phyloP scores from a whole-genome alignment of 2,888 invertebrate species.

The Nephrotoma flavescens region DNA sequence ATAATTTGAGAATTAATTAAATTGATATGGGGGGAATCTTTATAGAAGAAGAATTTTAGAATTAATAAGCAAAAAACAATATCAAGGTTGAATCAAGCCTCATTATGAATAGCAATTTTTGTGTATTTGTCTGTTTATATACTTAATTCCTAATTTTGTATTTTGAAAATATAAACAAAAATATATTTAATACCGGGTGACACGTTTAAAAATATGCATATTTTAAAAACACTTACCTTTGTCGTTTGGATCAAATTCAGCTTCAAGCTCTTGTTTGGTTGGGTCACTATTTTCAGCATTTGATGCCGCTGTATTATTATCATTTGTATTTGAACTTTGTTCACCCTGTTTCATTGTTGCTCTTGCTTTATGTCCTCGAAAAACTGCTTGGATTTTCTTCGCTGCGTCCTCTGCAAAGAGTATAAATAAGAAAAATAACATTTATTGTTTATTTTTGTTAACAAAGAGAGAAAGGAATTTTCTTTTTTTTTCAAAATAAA shows the following conservation, averaged over 20 bases:
- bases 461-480: background rate
- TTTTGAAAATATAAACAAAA: background rate
- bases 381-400: conserved; percentile 78
- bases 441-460: background rate
- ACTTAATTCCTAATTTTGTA: background rate
- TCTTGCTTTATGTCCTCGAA: conserved; percentile 68
- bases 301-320: conserved; percentile 15
- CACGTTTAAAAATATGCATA: background rate
- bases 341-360: conserved; percentile 55
- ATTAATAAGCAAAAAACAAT: background rate
- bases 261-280: conserved; percentile 54
- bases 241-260: conserved; percentile 67
- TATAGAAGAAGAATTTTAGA: background rate
- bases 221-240: conserved; percentile 41
- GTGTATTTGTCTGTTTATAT: background rate
- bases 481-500: background rate
- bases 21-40: background rate
- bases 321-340: conserved; percentile 19
- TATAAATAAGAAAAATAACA: background rate
- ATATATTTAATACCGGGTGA: background rate
- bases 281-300: conserved; percentile 37
- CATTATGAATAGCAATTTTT: background rate
- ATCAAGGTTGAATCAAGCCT: background rate
- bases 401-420: conserved; percentile 44
- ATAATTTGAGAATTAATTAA: background rate